Evolutionary conservation across 1,140 invertebrate genomes (phyloP).

Genomic region (Lamellibrachia luymesi): DNA sequence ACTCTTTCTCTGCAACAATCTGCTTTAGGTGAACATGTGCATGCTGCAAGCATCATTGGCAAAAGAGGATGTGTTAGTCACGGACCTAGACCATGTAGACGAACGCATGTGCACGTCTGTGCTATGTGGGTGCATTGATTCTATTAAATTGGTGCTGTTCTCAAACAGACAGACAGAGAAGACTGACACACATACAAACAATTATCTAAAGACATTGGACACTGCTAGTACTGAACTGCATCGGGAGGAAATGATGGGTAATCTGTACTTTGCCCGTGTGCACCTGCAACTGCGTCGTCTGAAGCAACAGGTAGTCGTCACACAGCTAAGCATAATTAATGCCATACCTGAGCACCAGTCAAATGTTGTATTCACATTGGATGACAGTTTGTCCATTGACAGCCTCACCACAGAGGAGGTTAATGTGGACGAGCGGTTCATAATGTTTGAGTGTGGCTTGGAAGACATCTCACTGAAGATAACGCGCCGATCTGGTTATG

Average conservation of each 20-base stretch:
- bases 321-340: slow-evolving; percentile 77
- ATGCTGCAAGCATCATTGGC: slow-evolving; percentile 91
- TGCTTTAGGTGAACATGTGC: slow-evolving; percentile 77
- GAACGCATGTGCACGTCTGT: slow-evolving; percentile 93
- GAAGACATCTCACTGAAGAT: slow-evolving; percentile 85
- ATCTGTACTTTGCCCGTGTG: slow-evolving; percentile 75
- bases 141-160: slow-evolving; percentile 26
- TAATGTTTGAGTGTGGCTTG: slow-evolving; percentile 95
- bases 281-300: slow-evolving; percentile 87
- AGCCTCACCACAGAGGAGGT: background rate
- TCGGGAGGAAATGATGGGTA: slow-evolving; percentile 59
- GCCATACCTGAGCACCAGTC: slow-evolving; percentile 87
- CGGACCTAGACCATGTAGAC: slow-evolving; percentile 86
- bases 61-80: slow-evolving; percentile 92
- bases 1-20: background rate
- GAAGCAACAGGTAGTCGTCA: slow-evolving; percentile 78
- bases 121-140: slow-evolving; percentile 67
- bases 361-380: slow-evolving; percentile 76
- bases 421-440: slow-evolving; percentile 82
- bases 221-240: background rate
- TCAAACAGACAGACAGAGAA: background rate
- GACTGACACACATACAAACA: background rate
- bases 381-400: background rate
- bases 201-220: background rate
- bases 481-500: slow-evolving; percentile 61